Evolutionary conservation across 2,113 vertebrate genomes (phyloP), one percentile per base, ranked within the genome.

Genomic region (Rynchops niger): DNA sequence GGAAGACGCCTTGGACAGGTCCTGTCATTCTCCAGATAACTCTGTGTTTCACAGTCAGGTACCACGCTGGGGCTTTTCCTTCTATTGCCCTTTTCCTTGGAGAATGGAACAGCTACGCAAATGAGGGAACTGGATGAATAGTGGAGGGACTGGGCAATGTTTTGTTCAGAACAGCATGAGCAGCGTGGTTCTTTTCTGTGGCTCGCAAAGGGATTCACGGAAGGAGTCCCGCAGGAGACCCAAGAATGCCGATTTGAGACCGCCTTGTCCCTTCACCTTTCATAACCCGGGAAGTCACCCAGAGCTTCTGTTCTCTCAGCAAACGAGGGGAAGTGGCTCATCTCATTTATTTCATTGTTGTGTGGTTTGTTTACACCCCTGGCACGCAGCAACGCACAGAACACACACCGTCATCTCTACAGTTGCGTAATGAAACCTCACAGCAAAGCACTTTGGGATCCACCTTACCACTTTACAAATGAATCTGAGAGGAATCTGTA

Each of bases 141-240:
- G 19, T 1, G 16, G 27, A 50, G 45, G 23, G 58, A 30, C 32
- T 5, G 27, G 43, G 66, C 0, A 2, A 34, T 0, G 0, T 47
- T 86, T 45, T 45, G 17, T 70, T 47, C 47, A 10, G 11, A 40
- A 22, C 29, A 47, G 58, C n/a, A 19, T 20, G 11, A 25, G 17
- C 11, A 49, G n/a, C n/a, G 34, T 11, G 0, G 17, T 67, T 40
- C 42, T 38, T 17, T 47, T 17, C n/a, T 53, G 17, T 36, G 38
- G 25, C 58, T 65, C 10, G 3, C 34, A 21, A 15, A 26, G 6
- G 32, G 30, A 34, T 34, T 20, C 45, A 17, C 0, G 0, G 12
- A 7, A 62, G 77, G 32, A 62, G 19, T 3, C 3, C 34, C 1
- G 0, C 32, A 38, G 20, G 25, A 40, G 65, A 19, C 0, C 1